phyloP scores from a whole-genome alignment of 2,797 vertebrate genomes.

The Clarias pachynema region DNA sequence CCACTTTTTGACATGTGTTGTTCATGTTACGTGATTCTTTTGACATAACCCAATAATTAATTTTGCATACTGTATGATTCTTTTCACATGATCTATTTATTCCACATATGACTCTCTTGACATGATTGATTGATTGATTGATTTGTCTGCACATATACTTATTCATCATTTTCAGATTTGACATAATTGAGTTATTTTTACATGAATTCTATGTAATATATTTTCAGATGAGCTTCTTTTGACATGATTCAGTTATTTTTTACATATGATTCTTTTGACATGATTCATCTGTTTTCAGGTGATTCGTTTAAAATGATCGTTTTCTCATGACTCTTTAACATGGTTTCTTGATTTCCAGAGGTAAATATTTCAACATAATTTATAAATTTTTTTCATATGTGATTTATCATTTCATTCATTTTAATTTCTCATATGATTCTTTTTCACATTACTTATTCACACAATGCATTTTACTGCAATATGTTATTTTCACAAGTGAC shows the following conservation, averaged over 20 bases:
- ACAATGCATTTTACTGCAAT: not conserved
- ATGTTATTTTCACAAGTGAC: not conserved
- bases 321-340: not conserved
- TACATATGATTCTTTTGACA: not conserved
- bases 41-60: too few species aligned
- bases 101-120: not conserved
- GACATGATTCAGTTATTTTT: not conserved
- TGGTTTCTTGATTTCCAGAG: not conserved
- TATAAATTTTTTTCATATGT: not conserved
- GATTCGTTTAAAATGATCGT: not conserved
- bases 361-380: not conserved
- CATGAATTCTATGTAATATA: too few species aligned
- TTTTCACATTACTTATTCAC: not conserved
- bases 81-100: not conserved
- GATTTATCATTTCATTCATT: not conserved
- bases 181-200: too few species aligned
- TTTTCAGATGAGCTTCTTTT: not conserved
- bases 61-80: not conserved
- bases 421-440: not conserved
- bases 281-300: not conserved
- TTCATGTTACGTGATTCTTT: not conserved
- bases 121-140: too few species aligned
- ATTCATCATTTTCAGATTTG: too few species aligned
- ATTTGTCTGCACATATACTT: too few species aligned
- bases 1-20: not conserved